These are phyloP conservation scores for Zalophus californianus DNA, from an alignment of 2,797 vertebrate species.

Conservation along the genomic window DNA sequence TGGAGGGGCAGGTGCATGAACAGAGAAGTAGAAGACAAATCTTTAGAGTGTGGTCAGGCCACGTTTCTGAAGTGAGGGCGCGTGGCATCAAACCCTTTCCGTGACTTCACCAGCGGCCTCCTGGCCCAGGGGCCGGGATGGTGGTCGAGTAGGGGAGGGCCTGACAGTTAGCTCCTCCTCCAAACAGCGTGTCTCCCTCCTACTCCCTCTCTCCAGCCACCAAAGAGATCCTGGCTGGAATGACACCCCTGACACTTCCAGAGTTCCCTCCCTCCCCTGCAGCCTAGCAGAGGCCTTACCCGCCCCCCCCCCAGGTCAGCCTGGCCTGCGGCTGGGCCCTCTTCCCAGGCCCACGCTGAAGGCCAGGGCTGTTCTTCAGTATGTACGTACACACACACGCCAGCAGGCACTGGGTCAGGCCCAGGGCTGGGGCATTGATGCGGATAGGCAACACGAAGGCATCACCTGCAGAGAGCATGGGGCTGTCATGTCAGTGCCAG, in stretches of 20 bases:
- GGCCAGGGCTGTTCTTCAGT: neutral
- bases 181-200: neutral
- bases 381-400: slow-evolving; percentile 73
- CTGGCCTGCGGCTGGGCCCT: neutral
- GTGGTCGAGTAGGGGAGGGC: neutral
- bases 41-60: neutral
- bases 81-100: neutral
- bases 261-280: neutral
- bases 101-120: neutral
- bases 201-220: neutral
- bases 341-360: accelerated
- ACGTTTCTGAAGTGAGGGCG: neutral
- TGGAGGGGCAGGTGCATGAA: neutral
- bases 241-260: too few species aligned
- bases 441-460: neutral
- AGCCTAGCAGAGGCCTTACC: neutral
- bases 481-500: neutral
- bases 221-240: neutral
- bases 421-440: neutral
- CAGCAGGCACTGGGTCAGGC: slow-evolving; percentile 58
- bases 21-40: neutral
- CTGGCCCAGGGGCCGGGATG: neutral
- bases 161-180: neutral
- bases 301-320: neutral
- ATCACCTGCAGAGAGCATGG: slow-evolving; percentile 37